A percentile compares a stretch with the other conserved stretches of the same genome.
phyloP scores from a whole-genome alignment of 1,140 invertebrate genomes.

The Listronotus oregonensis region DNA sequence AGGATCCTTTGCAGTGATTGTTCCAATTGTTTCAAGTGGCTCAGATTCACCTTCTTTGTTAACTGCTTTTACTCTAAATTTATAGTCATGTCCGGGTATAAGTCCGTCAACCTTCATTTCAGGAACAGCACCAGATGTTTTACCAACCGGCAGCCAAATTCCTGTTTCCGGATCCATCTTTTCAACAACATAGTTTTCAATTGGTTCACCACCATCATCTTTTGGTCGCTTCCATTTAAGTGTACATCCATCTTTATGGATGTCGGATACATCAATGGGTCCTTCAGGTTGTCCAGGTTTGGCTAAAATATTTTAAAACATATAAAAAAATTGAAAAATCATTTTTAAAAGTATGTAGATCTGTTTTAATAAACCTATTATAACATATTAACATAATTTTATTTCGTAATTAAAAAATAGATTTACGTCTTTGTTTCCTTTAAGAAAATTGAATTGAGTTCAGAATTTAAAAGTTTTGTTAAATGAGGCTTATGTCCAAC shows the following conservation, averaged over 20 bases:
- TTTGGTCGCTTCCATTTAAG: slow-evolving; percentile 97
- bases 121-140: slow-evolving; percentile 73
- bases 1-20: slow-evolving; percentile 96
- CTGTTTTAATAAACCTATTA: too few species aligned
- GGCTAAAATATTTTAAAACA: slow-evolving; percentile 63
- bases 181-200: slow-evolving; percentile 94
- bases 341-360: too few species aligned
- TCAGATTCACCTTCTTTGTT: slow-evolving; percentile 98
- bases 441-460: too few species aligned
- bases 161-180: slow-evolving; percentile 93
- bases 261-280: slow-evolving; percentile 92
- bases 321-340: too few species aligned
- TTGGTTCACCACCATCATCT: slow-evolving; percentile 95
- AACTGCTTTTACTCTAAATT: slow-evolving; percentile 96
- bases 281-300: slow-evolving; percentile 93
- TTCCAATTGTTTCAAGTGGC: slow-evolving; percentile 89
- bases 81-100: slow-evolving; percentile 93
- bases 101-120: slow-evolving; percentile 88
- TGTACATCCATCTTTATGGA: slow-evolving; percentile 93
- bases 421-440: too few species aligned
- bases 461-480: too few species aligned
- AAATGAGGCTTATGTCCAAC: too few species aligned
- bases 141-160: slow-evolving; percentile 87
- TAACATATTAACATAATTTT: too few species aligned
- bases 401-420: too few species aligned